phyloP scores from a whole-genome alignment of 2,113 vertebrate species.

The Leptosomus discolor region DNA sequence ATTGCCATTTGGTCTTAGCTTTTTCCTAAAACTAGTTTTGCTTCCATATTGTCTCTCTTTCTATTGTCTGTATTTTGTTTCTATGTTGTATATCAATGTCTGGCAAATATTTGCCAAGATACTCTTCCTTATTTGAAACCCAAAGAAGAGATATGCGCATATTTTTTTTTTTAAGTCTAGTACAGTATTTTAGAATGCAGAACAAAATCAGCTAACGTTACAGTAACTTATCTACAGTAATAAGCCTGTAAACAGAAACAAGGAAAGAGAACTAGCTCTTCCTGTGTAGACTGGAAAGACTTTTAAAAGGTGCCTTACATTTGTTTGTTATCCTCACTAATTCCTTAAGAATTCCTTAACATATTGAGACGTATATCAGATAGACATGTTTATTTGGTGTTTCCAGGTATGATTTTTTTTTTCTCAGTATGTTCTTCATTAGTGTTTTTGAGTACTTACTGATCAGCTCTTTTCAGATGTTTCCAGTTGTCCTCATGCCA shows the following conservation, averaged over 20 bases:
- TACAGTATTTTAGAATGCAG: not conserved
- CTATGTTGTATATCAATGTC: not conserved
- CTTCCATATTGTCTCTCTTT: not conserved
- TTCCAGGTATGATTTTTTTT: constrained; percentile 9
- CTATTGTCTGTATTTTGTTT: not conserved
- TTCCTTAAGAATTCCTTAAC: constrained; percentile 15
- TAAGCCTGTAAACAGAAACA: not conserved
- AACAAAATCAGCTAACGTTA: not conserved
- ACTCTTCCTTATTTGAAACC: not conserved
- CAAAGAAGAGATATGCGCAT: not conserved
- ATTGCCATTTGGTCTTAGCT: not conserved
- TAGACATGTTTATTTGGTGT: constrained; percentile 50
- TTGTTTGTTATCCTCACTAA: not conserved
- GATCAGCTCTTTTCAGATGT: constrained; percentile 28
- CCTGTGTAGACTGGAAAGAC: not conserved
- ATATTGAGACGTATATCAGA: constrained; percentile 19
- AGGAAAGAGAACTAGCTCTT: not conserved
- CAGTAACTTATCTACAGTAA: not conserved
- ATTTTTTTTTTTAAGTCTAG: not conserved
- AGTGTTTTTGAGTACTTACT: not conserved
- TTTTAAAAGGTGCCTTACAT: not conserved
- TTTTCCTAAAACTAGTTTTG: not conserved
- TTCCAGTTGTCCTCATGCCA: constrained; percentile 14
- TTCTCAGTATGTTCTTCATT: constrained; percentile 30
- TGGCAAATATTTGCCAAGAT: not conserved